Base-by-base conservation (phyloP, 2,797 vertebrate genomes). In the Oryzias dopingdopingensis region DNA sequence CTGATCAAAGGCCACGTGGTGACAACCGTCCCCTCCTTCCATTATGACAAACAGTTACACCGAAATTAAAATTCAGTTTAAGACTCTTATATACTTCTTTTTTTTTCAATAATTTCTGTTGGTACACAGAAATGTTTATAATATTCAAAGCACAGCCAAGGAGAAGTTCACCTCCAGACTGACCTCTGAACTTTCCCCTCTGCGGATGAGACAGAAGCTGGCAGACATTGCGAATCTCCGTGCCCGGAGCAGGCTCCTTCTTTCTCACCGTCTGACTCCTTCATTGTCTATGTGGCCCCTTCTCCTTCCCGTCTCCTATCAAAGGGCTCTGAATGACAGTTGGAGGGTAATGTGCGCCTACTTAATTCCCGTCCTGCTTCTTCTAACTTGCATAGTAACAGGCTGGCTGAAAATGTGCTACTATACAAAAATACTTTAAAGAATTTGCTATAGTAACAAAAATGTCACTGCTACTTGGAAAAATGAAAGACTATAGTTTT, bases 141-240 rank as follows among this genome's bases (percentile, higher is more conserved):
- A 57, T 70, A 63, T 77, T 78, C 72, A 60, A 64, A 51, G 67
- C 76, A 55, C 84, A 83, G 76, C 89, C 88, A 91, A 92, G 88
- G 86, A 90, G 84, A 88, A 55, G 44, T 67, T 90, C 88, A 90
- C 90, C 89, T 91, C 88, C 82, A 87, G 72, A 71, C 68, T 79
- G 83, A 92, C 90, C 89, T 85, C 77, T 82, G 88, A 90, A 86
- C 88, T 86, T 86, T 76, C 86, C 85, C 77, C 89, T 81, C 86
- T 85, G 84, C 51, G 62, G 88, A 89, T 84, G 82, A 90, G 89
- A 91, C 88, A 80, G 71, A 87, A 86, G 88, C 89, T 91, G 90
- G 90, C 90, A 90, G 86, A 73, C 87, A 73, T 87, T 59, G 81
- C 79, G 79, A 79, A 73, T 86, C 84, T 91, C 87, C 87, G 82